Base-by-base conservation (phyloP, 2,113 vertebrate genomes). In the Bambusicola thoracicus region DNA sequence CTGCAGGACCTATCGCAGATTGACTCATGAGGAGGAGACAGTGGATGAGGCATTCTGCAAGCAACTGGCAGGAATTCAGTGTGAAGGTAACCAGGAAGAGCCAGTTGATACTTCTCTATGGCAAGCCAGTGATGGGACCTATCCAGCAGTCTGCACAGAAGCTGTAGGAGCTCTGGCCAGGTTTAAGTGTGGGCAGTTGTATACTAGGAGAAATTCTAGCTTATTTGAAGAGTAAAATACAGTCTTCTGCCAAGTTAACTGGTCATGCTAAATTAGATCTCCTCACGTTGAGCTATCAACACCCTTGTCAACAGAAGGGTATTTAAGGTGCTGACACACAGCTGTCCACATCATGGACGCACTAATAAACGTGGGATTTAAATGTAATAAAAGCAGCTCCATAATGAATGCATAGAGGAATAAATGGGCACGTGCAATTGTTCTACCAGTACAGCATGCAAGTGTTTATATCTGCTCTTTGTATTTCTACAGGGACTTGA, bases 401-500 rank as follows among this genome's bases (percentile, higher is more conserved):
- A 6, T 38, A 30, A 59, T 15, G 67, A 74, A 69, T 34, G 22
- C n/a, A 58, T 4, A 43, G 68, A 70, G 15, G 36, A 72, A 61
- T 17, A 41, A 68, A 19, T 18, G 25, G 14, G 12, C n/a, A 24
- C 2, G 48, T 40, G 38, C 36, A 81, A 34, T 19, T 55, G 53
- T 79, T 58, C 17, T 30, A 55, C 66, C 38, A 40, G 21, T 66
- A 53, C 6, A 63, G 25, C 29, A 72, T 3, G 6, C 34, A 82
- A 27, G 43, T 18, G 8, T 61, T 72, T 78, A 46, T 53, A 59
- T 69, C 22, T 21, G 11, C 49, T 58, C 43, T 89, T 84, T 58
- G 0, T 92, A 4, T 90, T 69, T 88, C 49, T 88, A 59, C 97
- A 98, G 98, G 93, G 98, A 99, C 77, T 77, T 97, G 30, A 98